Conservation (phyloP, 2,797 vertebrate species). For the Tamandua tetradactyla region DNA sequence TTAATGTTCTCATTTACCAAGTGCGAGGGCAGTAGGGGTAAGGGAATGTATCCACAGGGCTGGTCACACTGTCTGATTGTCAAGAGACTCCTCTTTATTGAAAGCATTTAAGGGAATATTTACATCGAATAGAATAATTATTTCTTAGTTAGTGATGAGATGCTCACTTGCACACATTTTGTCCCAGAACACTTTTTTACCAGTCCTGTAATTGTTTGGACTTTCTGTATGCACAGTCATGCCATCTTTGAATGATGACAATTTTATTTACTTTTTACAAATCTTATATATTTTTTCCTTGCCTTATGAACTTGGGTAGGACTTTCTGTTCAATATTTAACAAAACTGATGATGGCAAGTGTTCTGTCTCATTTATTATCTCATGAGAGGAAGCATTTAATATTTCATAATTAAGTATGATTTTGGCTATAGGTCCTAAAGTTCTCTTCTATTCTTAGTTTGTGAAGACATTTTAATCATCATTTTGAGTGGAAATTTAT, state of each 20-base stretch:
- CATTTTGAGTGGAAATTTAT: neutral
- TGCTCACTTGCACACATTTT: too few relatives aligned
- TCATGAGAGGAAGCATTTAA: neutral
- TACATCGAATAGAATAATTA: too few relatives aligned
- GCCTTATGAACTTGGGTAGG: neutral
- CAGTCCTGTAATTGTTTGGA: too few relatives aligned
- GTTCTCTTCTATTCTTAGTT: neutral
- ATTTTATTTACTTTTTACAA: neutral
- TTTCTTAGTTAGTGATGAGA: too few relatives aligned
- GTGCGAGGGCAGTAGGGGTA: too few relatives aligned
- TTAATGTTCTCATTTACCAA: too few relatives aligned
- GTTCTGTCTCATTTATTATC: neutral
- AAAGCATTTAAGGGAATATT: too few relatives aligned
- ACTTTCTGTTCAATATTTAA: neutral
- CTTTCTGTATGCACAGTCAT: too few relatives aligned
- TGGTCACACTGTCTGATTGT: too few relatives aligned
- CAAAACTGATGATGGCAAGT: neutral
- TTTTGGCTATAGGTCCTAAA: neutral
- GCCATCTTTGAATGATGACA: neutral
- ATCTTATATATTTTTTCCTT: neutral
- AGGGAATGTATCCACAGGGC: too few relatives aligned
- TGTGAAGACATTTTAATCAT: neutral
- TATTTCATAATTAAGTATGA: neutral
- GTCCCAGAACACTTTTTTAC: too few relatives aligned
- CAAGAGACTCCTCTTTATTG: too few relatives aligned